Evolutionary conservation across 2,888 invertebrate species (phyloP), one percentile per base, ranked within the genome.

Genomic region (Melanostoma mellinum): DNA sequence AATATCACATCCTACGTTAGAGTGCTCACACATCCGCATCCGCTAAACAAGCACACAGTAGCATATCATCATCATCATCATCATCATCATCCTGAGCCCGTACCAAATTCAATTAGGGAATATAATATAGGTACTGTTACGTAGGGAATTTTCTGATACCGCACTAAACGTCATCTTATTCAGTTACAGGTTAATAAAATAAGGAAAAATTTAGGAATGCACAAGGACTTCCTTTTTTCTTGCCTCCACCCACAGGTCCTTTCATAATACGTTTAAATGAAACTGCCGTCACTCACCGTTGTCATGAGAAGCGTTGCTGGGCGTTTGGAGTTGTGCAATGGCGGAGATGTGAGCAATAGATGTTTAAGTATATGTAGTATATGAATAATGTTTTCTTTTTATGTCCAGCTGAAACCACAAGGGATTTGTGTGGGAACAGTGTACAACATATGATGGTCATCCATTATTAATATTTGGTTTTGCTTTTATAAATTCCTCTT

Each of bases 101-200:
- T 52, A 53, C 71, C 33, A 60, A 69, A 82, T 73, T 77, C 77
- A 82, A 82, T 82, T 82, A 82, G 56, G 67, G 38, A 68, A 61
- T 78, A 48, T 56, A 44, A 10, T 56, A 6, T 20, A 40, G 9
- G 10, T 44, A 10, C 42, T 20, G 35, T 44, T 20, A 5, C 36
- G 36, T 35, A 40, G 35, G 33, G 30, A 50, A 36, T 10, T 60
- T 78, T 74, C 44, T 63, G 60, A 48, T 55, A 56, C 48, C 52
- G 55, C 68, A 69, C 77, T 78, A 78, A 82, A 78, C 73, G 82
- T 78, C 82, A 82, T 78, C 78, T 82, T 65, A 82, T 82, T 74
- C 82, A 78, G 78, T 82, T 78, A 78, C 58, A 38, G 10, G 46
- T 63, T 82, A 82, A 82, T 82, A 56, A 63, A 78, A 82, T 82